These are phyloP conservation scores for Nineta flava DNA, from an alignment of 2,888 invertebrate genomes.

Conservation along the genomic window DNA sequence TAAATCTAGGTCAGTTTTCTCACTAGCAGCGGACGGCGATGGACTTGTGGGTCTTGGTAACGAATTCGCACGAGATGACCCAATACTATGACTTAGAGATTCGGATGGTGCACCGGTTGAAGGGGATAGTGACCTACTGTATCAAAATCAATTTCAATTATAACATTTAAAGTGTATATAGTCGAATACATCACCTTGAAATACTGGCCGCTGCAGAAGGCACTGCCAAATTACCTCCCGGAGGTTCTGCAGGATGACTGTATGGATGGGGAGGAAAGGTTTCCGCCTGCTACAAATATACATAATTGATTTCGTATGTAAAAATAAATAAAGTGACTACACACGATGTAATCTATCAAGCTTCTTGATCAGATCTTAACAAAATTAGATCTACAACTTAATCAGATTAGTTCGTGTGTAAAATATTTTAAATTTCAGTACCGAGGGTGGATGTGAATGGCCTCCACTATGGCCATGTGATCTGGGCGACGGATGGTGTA, in stretches of 20 bases:
- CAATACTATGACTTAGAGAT: conserved; percentile 40
- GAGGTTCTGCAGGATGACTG: conserved; percentile 22
- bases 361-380: not conserved
- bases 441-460: conserved; percentile 16
- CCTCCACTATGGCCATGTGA: conserved; percentile 21
- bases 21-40: conserved; percentile 81
- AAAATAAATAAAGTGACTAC: too few relatives aligned
- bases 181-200: conserved; percentile 14
- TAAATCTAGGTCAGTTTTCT: conserved; percentile 70
- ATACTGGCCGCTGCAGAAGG: conserved; percentile 23
- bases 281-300: conserved; percentile 23
- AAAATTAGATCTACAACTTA: too few relatives aligned
- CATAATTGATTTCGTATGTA: too few relatives aligned
- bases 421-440: not conserved
- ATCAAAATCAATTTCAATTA: conserved; percentile 1
- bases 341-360: too few relatives aligned
- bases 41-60: conserved; percentile 73
- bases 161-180: not conserved
- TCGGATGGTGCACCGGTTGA: conserved; percentile 43
- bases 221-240: conserved; percentile 27
- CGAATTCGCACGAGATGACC: conserved; percentile 44
- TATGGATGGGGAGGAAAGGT: conserved; percentile 27
- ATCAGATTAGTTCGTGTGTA: not conserved
- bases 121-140: conserved; percentile 35
- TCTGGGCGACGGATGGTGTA: conserved; percentile 24